These are phyloP conservation scores for Pungitius pungitius DNA, from an alignment of 2,113 vertebrate genomes.

Conservation along the genomic window DNA sequence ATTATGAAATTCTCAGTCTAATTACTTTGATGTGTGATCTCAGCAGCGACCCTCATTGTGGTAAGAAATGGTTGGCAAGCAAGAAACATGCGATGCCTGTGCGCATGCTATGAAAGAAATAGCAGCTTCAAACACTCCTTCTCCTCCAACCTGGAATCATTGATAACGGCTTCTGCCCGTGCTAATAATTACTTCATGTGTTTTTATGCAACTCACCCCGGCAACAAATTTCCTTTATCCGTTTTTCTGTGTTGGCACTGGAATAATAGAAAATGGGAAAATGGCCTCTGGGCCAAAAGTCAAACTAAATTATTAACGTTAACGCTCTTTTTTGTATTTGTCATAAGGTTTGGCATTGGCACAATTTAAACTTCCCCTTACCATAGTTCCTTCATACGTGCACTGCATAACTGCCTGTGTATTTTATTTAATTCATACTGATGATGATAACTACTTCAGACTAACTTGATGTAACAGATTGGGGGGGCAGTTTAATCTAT, in stretches of 20 bases:
- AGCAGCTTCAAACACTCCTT: constrained; percentile 20
- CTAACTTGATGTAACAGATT: constrained; percentile 68
- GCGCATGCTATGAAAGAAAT: constrained; percentile 24
- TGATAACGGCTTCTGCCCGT: constrained; percentile 25
- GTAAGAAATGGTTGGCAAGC: constrained; percentile 59
- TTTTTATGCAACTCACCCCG: constrained; percentile 22
- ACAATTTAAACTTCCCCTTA: constrained; percentile 43
- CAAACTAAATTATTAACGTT: constrained; percentile 44
- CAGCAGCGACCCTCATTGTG: constrained; percentile 61
- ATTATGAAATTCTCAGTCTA: constrained; percentile 79
- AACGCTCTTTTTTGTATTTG: constrained; percentile 38
- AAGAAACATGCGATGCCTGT: constrained; percentile 26
- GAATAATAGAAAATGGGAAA: constrained; percentile 22
- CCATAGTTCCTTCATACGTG: constrained; percentile 26
- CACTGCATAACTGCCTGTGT: constrained; percentile 34
- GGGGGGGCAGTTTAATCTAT: constrained; percentile 69
- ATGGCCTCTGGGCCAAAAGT: constrained; percentile 26
- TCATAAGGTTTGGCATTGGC: constrained; percentile 33
- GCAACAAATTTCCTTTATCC: constrained; percentile 40
- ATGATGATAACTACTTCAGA: constrained; percentile 64
- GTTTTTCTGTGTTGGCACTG: constrained; percentile 28
- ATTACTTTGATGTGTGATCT: constrained; percentile 82
- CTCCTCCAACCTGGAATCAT: constrained; percentile 23
- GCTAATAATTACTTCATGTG: constrained; percentile 31
- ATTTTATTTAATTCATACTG: constrained; percentile 47